Evolutionary conservation across 2,797 vertebrate genomes (phyloP).

Genomic region (Betta splendens): DNA sequence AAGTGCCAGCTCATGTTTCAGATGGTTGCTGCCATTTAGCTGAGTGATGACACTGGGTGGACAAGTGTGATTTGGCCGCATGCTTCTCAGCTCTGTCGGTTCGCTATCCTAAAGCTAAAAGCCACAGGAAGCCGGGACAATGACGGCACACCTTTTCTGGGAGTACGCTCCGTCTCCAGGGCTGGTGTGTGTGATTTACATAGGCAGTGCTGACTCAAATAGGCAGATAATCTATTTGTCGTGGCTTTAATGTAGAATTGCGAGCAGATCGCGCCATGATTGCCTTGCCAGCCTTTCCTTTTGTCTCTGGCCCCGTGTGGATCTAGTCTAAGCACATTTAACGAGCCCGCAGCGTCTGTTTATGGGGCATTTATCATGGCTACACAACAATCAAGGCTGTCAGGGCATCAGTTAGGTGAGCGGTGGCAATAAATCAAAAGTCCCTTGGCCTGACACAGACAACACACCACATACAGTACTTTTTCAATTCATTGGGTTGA

Average conservation of each 20-base stretch:
- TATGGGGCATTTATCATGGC: conserved; percentile 75
- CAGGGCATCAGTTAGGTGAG: conserved; percentile 64
- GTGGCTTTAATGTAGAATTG: conserved; percentile 64
- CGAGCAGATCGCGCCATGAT: conserved; percentile 40
- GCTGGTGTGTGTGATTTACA: no score
- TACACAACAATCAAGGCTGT: conserved; percentile 68
- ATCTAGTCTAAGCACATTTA: conserved; percentile 60
- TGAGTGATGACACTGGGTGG: conserved; percentile 24
- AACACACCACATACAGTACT: conserved; percentile 48
- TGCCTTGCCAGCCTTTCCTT: conserved; percentile 30
- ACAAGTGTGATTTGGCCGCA: conserved; percentile 38
- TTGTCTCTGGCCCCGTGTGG: conserved; percentile 25
- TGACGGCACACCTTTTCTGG: no score
- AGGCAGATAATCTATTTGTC: no score
- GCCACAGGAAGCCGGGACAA: no score
- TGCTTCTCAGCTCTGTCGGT: no score
- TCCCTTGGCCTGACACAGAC: conserved; percentile 64
- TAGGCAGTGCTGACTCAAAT: no score
- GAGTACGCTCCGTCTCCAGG: no score
- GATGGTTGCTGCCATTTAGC: no score
- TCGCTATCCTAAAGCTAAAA: no score
- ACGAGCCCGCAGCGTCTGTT: conserved; percentile 57
- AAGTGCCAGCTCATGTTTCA: no score
- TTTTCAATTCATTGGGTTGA: conserved; percentile 45
- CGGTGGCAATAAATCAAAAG: conserved; percentile 73